Conservation (phyloP, 2,888 invertebrate genomes). For the Zootermopsis nevadensis region DNA sequence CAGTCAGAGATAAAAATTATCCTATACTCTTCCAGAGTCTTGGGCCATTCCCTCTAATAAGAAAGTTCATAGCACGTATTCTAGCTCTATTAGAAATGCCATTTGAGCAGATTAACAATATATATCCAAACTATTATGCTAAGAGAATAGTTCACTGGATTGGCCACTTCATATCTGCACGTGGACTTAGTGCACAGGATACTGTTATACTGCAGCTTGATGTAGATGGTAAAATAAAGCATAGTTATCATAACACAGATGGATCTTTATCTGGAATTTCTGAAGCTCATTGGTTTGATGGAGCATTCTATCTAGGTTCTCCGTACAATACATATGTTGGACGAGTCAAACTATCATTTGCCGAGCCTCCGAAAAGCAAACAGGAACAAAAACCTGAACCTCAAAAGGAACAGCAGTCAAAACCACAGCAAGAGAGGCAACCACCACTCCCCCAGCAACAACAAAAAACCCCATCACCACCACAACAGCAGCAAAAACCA, state of each 20-base stretch:
- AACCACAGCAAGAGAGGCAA: not conserved
- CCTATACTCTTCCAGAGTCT: slow-evolving; percentile 69
- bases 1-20: slow-evolving; percentile 68
- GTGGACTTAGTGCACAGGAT: slow-evolving; percentile 62
- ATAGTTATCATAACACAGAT: slow-evolving; percentile 74
- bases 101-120: slow-evolving; percentile 71
- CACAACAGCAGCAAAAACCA: not conserved
- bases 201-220: slow-evolving; percentile 75
- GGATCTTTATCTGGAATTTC: slow-evolving; percentile 68
- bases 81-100: slow-evolving; percentile 71
- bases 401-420: slow-evolving; percentile 10
- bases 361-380: not conserved
- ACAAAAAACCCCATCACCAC: not conserved
- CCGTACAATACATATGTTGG: slow-evolving; percentile 76
- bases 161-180: slow-evolving; percentile 71
- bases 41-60: slow-evolving; percentile 71
- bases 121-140: slow-evolving; percentile 75
- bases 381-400: not conserved
- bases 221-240: slow-evolving; percentile 78
- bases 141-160: slow-evolving; percentile 72
- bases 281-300: slow-evolving; percentile 70
- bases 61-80: slow-evolving; percentile 74
- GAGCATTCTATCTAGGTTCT: slow-evolving; percentile 64
- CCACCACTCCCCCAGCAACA: not conserved
- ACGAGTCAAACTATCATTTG: slow-evolving; percentile 68